phyloP scores from a whole-genome alignment of 2,888 invertebrate genomes.

The Sphecodes monilicornis region DNA sequence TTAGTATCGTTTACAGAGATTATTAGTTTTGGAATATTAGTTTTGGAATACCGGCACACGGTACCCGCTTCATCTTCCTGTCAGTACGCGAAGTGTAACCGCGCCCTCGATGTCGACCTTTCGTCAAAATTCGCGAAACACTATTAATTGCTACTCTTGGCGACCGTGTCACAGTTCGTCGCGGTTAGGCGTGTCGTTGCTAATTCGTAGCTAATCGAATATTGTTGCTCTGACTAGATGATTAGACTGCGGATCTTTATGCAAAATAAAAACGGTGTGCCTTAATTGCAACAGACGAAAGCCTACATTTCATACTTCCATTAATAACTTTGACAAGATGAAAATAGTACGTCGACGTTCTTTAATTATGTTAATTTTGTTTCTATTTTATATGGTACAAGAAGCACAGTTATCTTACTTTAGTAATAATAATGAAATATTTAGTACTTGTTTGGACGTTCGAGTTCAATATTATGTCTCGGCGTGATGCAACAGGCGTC shows the following conservation, averaged over 20 bases:
- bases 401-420: background rate
- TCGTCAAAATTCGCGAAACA: conserved; percentile 26
- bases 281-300: no score
- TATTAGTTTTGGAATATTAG: conserved; percentile 42
- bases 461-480: background rate
- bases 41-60: conserved; percentile 26
- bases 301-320: no score
- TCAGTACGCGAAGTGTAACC: conserved; percentile 10
- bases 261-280: no score
- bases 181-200: background rate
- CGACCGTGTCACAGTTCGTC: background rate
- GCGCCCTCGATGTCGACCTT: conserved; percentile 15
- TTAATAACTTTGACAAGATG: no score
- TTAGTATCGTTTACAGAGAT: conserved; percentile 51
- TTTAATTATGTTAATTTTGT: no score
- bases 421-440: background rate
- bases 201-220: background rate
- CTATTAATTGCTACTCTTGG: conserved; percentile 9
- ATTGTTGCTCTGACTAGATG: background rate
- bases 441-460: background rate
- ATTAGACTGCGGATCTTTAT: no score
- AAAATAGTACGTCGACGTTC: no score
- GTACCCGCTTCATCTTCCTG: conserved; percentile 33
- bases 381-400: no score
- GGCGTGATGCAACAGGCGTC: background rate